A percentile compares a stretch with the other conserved stretches of the same genome.
phyloP scores from a whole-genome alignment of 2,113 vertebrate species.

The Bufo gargarizans region DNA sequence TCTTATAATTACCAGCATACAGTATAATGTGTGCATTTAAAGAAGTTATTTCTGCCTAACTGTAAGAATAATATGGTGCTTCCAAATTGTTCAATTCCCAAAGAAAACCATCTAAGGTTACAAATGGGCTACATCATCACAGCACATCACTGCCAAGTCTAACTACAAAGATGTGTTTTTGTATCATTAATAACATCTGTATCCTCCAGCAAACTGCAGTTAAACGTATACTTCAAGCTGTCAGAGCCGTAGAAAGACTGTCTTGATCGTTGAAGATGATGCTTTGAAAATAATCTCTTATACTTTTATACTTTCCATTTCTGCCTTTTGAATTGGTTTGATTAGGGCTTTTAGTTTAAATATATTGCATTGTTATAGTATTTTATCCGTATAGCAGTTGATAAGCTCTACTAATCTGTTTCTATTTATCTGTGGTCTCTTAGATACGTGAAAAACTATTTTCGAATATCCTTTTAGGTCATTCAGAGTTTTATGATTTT shows the following conservation, averaged over 20 bases:
- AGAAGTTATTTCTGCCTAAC: slow-evolving; percentile 25
- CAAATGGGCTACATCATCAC: slow-evolving; percentile 34
- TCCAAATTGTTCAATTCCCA: slow-evolving; percentile 21
- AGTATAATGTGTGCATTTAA: slow-evolving; percentile 33
- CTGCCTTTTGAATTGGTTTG: background rate
- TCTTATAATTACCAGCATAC: slow-evolving; percentile 34
- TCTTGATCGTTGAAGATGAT: slow-evolving; percentile 29
- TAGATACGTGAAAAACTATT: background rate
- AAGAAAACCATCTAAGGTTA: slow-evolving; percentile 42
- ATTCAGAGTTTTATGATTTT: background rate
- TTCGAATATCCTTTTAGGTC: background rate
- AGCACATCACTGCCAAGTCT: slow-evolving; percentile 29
- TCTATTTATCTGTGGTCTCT: background rate
- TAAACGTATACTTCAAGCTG: slow-evolving; percentile 31
- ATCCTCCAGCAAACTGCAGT: slow-evolving; percentile 47
- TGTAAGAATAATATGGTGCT: slow-evolving; percentile 21
- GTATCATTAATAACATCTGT: slow-evolving; percentile 54
- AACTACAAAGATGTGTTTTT: slow-evolving; percentile 48
- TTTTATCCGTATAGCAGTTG: background rate
- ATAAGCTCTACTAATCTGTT: background rate
- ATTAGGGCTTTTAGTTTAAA: background rate
- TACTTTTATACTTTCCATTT: background rate
- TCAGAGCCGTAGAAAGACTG: background rate
- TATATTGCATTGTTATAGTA: background rate
- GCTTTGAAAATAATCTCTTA: slow-evolving; percentile 17